These are phyloP conservation scores for Globicephala melas DNA, from an alignment of 2,113 vertebrate species.

Conservation along the genomic window DNA sequence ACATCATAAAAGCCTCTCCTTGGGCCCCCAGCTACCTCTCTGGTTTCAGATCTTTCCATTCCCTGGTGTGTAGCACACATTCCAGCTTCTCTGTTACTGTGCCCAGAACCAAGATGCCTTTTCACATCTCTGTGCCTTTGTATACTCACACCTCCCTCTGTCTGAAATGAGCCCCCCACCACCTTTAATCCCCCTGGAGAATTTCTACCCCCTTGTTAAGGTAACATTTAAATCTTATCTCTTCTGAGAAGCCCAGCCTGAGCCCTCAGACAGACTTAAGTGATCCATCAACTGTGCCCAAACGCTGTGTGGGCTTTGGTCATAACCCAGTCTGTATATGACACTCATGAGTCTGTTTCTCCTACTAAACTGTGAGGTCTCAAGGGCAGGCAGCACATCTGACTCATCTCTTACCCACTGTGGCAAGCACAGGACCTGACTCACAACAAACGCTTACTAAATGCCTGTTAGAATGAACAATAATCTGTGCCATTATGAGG, in stretches of 20 bases:
- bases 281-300: not conserved
- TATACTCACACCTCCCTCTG: not conserved
- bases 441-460: constrained; percentile 22
- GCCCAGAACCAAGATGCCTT: not conserved
- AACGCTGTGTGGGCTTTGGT: not conserved
- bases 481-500: not conserved
- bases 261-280: not conserved
- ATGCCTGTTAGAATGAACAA: not conserved
- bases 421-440: constrained; percentile 16
- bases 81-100: not conserved
- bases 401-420: constrained; percentile 56
- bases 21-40: not conserved
- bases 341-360: constrained; percentile 25
- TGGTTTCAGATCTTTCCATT: not conserved
- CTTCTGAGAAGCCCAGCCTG: not conserved
- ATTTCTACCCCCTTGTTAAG: not conserved
- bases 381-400: constrained; percentile 15
- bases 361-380: constrained; percentile 44
- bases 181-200: not conserved
- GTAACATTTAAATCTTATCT: not conserved
- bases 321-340: not conserved
- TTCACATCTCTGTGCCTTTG: not conserved
- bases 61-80: not conserved
- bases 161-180: not conserved
- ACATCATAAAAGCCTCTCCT: not conserved